Conservation (phyloP, 2,797 vertebrate species). For the Dicrostonyx torquatus region DNA sequence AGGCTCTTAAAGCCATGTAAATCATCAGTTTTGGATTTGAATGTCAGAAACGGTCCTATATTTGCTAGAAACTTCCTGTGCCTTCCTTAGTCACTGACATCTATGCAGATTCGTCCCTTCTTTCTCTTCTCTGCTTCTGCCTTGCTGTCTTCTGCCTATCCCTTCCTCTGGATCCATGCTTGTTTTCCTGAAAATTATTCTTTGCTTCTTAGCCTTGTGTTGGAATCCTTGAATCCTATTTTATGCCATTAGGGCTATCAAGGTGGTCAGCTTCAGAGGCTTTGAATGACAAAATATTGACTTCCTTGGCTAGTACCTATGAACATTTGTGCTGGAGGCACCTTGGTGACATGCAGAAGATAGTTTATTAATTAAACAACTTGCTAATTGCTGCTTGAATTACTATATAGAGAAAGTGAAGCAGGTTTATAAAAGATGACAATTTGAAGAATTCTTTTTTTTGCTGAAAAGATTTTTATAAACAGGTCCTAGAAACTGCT, state of each 20-base stretch:
- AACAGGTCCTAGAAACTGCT: slow-evolving; percentile 83
- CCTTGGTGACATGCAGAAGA: slow-evolving; percentile 84
- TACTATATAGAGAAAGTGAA: slow-evolving; percentile 85
- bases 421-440: slow-evolving; percentile 84
- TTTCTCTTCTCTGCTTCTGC: slow-evolving; percentile 4
- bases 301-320: slow-evolving; percentile 83
- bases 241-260: slow-evolving; percentile 63
- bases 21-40: slow-evolving; percentile 37
- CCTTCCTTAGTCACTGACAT: neutral
- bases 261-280: slow-evolving; percentile 80
- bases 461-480: slow-evolving; percentile 85
- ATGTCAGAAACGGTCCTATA: slow-evolving; percentile 16
- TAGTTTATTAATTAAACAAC: slow-evolving; percentile 88
- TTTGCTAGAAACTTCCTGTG: slow-evolving; percentile 56
- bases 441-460: slow-evolving; percentile 82
- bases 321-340: slow-evolving; percentile 84
- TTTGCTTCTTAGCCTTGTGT: slow-evolving; percentile 74
- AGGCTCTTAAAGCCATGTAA: slow-evolving; percentile 70
- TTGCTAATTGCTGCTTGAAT: slow-evolving; percentile 88
- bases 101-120: slow-evolving; percentile 1
- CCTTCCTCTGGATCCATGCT: neutral
- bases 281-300: slow-evolving; percentile 87
- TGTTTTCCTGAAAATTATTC: slow-evolving; percentile 43
- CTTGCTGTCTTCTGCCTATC: slow-evolving; percentile 22
- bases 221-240: slow-evolving; percentile 49